phyloP scores from a whole-genome alignment of 1,140 invertebrate species.

The Drosophila watanabei region DNA sequence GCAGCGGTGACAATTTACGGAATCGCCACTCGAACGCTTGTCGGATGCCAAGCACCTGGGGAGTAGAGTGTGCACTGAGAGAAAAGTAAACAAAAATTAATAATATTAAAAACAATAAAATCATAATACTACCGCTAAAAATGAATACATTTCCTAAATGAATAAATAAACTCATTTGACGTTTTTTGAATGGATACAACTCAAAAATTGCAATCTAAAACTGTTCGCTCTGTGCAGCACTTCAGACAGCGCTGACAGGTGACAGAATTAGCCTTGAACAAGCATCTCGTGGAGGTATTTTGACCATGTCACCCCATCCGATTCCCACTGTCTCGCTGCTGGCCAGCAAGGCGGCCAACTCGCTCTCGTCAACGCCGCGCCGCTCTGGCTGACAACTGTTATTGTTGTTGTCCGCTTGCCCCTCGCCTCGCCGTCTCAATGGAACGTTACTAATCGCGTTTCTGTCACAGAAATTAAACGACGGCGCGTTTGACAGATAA shows the following conservation, averaged over 20 bases:
- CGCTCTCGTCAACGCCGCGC: neutral
- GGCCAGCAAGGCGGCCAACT: neutral
- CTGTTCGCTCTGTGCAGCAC: neutral
- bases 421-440: slow-evolving; percentile 33
- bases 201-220: too few relatives aligned
- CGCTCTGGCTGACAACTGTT: slow-evolving; percentile 20
- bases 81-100: neutral
- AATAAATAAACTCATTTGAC: neutral
- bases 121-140: neutral
- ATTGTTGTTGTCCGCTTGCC: slow-evolving; percentile 12
- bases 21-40: slow-evolving; percentile 55
- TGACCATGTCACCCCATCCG: slow-evolving; percentile 27
- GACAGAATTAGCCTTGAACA: slow-evolving; percentile 83
- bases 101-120: neutral
- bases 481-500: slow-evolving; percentile 71
- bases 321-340: neutral
- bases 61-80: neutral
- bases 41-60: neutral
- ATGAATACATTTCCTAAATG: neutral
- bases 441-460: slow-evolving; percentile 75
- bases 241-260: slow-evolving; percentile 79
- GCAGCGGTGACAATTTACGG: slow-evolving; percentile 71
- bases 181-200: too few relatives aligned
- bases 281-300: slow-evolving; percentile 24
- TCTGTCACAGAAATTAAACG: slow-evolving; percentile 81